phyloP scores from a whole-genome alignment of 2,888 invertebrate species.

The Cataglyphis altisquamis region DNA sequence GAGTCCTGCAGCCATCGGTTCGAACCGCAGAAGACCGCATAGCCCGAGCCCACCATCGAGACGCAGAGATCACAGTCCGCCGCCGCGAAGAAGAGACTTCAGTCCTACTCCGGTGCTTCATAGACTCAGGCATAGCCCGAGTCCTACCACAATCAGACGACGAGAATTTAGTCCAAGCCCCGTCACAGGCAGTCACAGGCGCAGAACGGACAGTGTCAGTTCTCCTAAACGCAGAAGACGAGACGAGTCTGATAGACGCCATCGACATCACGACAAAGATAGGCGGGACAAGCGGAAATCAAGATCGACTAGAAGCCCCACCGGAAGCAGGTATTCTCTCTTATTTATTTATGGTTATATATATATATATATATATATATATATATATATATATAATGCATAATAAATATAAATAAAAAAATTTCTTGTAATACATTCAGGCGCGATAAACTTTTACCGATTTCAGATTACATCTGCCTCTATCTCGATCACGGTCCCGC shows the following conservation, averaged over 20 bases:
- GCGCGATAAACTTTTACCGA: neutral
- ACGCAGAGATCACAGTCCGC: conserved; percentile 82
- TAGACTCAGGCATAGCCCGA: conserved; percentile 82
- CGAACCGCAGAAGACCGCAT: conserved; percentile 81
- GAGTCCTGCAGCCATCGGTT: conserved; percentile 71
- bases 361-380: neutral
- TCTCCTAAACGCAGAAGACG: conserved; percentile 85
- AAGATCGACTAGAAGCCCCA: conserved; percentile 84
- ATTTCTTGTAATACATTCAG: neutral
- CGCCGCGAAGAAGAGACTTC: conserved; percentile 81
- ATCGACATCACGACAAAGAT: conserved; percentile 86
- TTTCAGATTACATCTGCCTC: conserved; percentile 78
- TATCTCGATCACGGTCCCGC: conserved; percentile 88
- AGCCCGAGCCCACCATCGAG: conserved; percentile 83
- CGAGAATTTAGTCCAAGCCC: conserved; percentile 82
- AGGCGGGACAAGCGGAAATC: conserved; percentile 86
- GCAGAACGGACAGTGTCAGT: conserved; percentile 81
- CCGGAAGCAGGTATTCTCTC: conserved; percentile 76
- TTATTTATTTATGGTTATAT: neutral
- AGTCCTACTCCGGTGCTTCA: conserved; percentile 81
- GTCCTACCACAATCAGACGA: conserved; percentile 76
- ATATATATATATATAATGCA: neutral
- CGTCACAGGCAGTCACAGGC: conserved; percentile 72
- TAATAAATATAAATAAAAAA: neutral
- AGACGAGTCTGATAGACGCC: conserved; percentile 86